These are phyloP conservation scores for Fistularia commersonii DNA, from an alignment of 2,797 vertebrate genomes.

Conservation along the genomic window DNA sequence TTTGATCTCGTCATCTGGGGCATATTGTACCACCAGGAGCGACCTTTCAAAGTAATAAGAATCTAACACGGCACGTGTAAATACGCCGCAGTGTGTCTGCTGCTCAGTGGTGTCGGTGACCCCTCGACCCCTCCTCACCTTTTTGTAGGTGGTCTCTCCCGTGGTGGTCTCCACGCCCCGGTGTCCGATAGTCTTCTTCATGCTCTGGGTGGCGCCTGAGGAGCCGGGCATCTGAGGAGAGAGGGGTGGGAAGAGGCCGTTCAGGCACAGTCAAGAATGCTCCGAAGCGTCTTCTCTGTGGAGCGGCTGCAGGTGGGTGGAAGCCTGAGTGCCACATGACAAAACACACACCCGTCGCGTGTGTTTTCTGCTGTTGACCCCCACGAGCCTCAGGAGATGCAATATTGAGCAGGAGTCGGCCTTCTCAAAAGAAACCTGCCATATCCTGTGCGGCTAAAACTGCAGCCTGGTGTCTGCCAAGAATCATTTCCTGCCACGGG, in stretches of 20 bases:
- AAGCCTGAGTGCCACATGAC: too few relatives aligned
- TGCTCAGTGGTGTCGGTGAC: constrained; percentile 4
- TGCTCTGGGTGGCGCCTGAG: constrained; percentile 80
- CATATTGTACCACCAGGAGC: too few relatives aligned
- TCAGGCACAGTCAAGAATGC: too few relatives aligned
- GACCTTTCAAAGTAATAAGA: not conserved
- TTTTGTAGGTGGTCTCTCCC: constrained; percentile 97
- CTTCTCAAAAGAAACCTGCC: too few relatives aligned
- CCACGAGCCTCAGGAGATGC: too few relatives aligned
- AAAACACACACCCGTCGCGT: too few relatives aligned
- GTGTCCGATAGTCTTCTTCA: constrained; percentile 93
- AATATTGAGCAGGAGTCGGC: too few relatives aligned
- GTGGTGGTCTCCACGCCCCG: constrained; percentile 90
- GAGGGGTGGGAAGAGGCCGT: not conserved
- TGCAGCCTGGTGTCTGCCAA: constrained; percentile 67
- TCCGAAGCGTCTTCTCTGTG: too few relatives aligned
- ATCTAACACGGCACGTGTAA: not conserved
- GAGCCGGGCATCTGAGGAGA: constrained; percentile 75
- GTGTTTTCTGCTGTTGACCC: too few relatives aligned
- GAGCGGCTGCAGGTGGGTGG: too few relatives aligned
- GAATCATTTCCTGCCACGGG: not conserved
- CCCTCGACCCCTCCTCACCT: constrained; percentile 67
- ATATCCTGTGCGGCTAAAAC: too few relatives aligned
- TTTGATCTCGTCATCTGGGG: too few relatives aligned
- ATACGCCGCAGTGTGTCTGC: not conserved